A percentile compares a stretch with the other conserved stretches of the same genome.
These are phyloP conservation scores for Saguinus imperator DNA, from an alignment of 2,113 vertebrate genomes.

Conservation along the genomic window DNA sequence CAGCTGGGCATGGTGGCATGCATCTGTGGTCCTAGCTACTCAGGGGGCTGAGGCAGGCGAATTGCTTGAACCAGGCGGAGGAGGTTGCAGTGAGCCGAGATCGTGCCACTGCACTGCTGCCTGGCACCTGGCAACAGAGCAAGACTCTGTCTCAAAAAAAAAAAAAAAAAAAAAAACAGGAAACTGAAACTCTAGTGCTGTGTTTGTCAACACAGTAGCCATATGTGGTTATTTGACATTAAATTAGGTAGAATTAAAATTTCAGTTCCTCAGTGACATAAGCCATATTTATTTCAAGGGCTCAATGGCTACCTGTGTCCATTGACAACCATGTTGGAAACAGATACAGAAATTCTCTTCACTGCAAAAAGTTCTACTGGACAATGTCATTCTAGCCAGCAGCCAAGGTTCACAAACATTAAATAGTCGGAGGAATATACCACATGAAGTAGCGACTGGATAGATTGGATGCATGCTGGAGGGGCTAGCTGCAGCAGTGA, in stretches of 20 bases:
- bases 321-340: background rate
- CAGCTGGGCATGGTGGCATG: too few species aligned
- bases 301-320: background rate
- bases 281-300: background rate
- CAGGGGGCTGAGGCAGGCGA: too few species aligned
- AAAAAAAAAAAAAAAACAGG: background rate
- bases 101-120: too few species aligned
- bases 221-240: background rate
- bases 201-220: background rate
- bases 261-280: background rate
- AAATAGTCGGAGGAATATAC: background rate
- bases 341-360: background rate
- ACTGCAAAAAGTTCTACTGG: background rate
- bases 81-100: too few species aligned
- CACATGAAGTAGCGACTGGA: background rate
- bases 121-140: too few species aligned
- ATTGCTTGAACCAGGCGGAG: too few species aligned
- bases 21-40: too few species aligned
- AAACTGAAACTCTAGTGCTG: background rate
- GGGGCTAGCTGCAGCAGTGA: rapidly evolving
- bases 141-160: too few species aligned
- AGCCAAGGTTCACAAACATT: background rate
- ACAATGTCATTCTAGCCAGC: background rate
- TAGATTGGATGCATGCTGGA: background rate
- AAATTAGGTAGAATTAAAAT: background rate